Conservation (phyloP, 2,888 invertebrate species). For the Hyppa rectilinea region DNA sequence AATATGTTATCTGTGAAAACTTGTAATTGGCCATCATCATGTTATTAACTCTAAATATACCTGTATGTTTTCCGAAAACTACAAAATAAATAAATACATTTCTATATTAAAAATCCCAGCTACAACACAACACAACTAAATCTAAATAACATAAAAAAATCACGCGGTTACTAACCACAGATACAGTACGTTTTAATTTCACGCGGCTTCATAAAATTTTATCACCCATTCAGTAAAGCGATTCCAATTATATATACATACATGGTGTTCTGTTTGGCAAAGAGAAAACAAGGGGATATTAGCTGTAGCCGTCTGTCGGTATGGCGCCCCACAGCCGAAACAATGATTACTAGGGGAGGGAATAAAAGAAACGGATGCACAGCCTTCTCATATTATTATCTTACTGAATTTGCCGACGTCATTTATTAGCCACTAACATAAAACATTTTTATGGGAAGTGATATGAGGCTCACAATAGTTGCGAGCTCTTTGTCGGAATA, state of each 20-base stretch:
- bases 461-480: constrained; percentile 85
- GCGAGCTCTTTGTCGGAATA: constrained; percentile 82
- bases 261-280: constrained; percentile 73
- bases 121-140: background rate
- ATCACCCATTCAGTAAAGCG: constrained; percentile 68
- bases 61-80: no score
- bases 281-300: constrained; percentile 82
- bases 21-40: no score
- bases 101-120: no score
- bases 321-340: constrained; percentile 84
- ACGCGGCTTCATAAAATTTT: constrained; percentile 63
- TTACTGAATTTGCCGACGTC: constrained; percentile 90
- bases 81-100: no score
- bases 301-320: constrained; percentile 81
- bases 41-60: no score
- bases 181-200: constrained; percentile 59
- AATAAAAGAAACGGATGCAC: constrained; percentile 87
- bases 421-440: constrained; percentile 91
- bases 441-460: constrained; percentile 90
- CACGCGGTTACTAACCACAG: constrained; percentile 7
- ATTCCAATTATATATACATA: constrained; percentile 82
- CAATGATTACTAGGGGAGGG: constrained; percentile 86
- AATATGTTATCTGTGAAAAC: no score
- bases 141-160: constrained; percentile 28
- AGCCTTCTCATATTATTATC: constrained; percentile 89